These are phyloP conservation scores for Psittacula derbiana DNA, from an alignment of 2,797 vertebrate genomes.

Conservation along the genomic window DNA sequence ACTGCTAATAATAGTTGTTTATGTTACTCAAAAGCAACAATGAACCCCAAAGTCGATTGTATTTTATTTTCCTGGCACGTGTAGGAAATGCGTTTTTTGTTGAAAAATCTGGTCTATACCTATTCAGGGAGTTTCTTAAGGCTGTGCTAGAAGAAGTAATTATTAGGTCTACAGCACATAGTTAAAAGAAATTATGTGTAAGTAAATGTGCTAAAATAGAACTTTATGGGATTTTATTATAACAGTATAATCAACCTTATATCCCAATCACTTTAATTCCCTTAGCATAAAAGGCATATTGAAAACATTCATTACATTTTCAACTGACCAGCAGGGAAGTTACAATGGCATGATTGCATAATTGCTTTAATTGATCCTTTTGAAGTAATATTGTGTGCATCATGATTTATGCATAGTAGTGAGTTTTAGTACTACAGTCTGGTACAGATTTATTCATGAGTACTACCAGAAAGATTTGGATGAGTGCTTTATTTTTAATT, in stretches of 20 bases:
- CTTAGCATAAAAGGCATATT: not conserved
- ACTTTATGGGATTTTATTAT: not conserved
- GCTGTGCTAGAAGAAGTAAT: not conserved
- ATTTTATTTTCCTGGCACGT: not conserved
- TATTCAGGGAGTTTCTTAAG: not conserved
- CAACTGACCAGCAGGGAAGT: slow-evolving; percentile 5
- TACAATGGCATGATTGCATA: not conserved
- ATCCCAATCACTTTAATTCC: not conserved
- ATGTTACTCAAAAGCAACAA: not conserved
- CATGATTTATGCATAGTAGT: not conserved
- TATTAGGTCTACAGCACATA: not conserved
- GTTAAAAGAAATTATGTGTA: not conserved
- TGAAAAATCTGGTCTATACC: not conserved
- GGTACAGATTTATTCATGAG: not conserved
- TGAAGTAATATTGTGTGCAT: not conserved
- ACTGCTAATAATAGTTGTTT: not conserved
- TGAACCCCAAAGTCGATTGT: not conserved
- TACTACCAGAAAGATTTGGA: not conserved
- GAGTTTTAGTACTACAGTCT: not conserved
- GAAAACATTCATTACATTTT: not conserved
- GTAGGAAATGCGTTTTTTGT: not conserved
- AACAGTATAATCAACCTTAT: not conserved
- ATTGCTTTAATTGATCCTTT: slow-evolving; percentile 7
- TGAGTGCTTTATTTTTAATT: not conserved
- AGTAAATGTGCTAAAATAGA: not conserved